These are phyloP conservation scores for Hemicordylus capensis DNA, from an alignment of 2,113 vertebrate genomes.

Conservation along the genomic window DNA sequence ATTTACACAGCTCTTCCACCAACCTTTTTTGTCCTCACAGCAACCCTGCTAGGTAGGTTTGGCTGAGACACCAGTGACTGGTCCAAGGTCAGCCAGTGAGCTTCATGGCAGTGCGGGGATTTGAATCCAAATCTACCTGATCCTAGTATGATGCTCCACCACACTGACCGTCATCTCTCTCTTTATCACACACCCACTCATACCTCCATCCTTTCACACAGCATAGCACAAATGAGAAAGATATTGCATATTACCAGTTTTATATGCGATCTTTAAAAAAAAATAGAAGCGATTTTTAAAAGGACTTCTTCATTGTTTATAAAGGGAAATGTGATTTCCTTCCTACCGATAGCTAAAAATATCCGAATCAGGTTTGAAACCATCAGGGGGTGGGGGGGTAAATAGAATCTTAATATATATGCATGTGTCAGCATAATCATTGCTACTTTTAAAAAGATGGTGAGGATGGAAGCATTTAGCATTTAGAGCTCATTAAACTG, in stretches of 20 bases:
- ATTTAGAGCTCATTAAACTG: slow-evolving; percentile 68
- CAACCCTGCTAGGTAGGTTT: not conserved
- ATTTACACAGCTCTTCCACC: not conserved
- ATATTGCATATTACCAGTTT: not conserved
- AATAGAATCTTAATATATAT: slow-evolving; percentile 67
- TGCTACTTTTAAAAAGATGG: slow-evolving; percentile 34
- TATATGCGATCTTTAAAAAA: not conserved
- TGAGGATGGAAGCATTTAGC: slow-evolving; percentile 61
- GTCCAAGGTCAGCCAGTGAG: not conserved
- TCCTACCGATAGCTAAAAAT: slow-evolving; percentile 59
- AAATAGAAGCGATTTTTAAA: not conserved
- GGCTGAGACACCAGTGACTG: not conserved
- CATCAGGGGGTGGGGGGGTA: slow-evolving; percentile 59
- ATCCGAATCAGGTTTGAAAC: slow-evolving; percentile 66
- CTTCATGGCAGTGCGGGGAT: not conserved
- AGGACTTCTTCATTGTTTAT: slow-evolving; percentile 50
- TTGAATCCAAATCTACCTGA: not conserved
- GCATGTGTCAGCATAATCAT: slow-evolving; percentile 68
- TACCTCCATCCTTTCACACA: not conserved
- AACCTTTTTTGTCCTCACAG: not conserved
- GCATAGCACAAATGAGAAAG: not conserved
- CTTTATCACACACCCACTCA: no score
- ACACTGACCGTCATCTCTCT: no score
- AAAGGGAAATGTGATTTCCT: slow-evolving; percentile 26
- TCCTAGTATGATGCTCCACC: no score